phyloP scores from a whole-genome alignment of 2,888 invertebrate species.

The Chrysolina oricalcia region DNA sequence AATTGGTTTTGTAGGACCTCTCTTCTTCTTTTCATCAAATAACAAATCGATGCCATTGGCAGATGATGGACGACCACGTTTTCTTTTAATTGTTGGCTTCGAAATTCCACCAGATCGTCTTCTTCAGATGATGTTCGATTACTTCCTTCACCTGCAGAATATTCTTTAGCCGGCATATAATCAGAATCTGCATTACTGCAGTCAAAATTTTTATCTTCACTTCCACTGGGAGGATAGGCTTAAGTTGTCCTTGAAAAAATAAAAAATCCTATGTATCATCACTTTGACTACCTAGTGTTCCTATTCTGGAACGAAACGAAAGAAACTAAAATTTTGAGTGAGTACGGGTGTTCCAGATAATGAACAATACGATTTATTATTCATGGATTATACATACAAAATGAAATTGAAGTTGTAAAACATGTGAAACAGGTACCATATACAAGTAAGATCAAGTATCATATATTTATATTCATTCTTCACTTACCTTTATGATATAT shows the following conservation, averaged over 20 bases:
- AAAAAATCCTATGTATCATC: not conserved
- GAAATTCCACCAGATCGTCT: no score
- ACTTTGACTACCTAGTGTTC: slow-evolving; percentile 1
- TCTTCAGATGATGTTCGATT: slow-evolving; percentile 4
- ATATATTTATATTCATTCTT: slow-evolving; percentile 1
- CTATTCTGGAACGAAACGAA: not conserved
- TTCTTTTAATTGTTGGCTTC: no score
- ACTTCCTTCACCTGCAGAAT: slow-evolving; percentile 2
- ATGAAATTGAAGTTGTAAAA: not conserved
- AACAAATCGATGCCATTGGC: no score
- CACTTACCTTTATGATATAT: not conserved
- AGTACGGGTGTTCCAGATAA: not conserved
- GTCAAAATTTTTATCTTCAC: slow-evolving; percentile 11
- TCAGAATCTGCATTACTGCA: not conserved
- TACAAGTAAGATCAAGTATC: not conserved
- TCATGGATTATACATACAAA: not conserved
- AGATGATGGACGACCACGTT: no score
- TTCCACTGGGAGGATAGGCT: slow-evolving; percentile 5
- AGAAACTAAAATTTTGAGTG: not conserved
- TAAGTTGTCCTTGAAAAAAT: not conserved
- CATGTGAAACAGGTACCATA: slow-evolving; percentile 4
- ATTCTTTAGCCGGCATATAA: slow-evolving; percentile 6
- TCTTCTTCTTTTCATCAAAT: no score
- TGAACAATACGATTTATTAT: not conserved
- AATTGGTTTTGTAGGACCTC: no score